Percentiles rank a stretch among this genome's conserved stretches.
These are phyloP conservation scores for Onychorhynchus coronatus DNA, from an alignment of 2,113 vertebrate genomes.

Conservation along the genomic window DNA sequence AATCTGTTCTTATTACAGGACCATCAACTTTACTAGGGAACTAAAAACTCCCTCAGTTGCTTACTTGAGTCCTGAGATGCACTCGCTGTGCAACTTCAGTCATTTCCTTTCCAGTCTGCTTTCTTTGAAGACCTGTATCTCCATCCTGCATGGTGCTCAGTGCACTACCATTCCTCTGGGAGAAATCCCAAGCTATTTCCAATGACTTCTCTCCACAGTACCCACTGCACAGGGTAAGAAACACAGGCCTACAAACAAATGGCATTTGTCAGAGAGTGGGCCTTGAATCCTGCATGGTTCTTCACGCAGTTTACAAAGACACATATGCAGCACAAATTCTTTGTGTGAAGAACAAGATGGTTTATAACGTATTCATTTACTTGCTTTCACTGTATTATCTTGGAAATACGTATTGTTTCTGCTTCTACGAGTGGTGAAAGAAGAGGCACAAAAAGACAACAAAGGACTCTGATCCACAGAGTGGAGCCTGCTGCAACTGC, in stretches of 20 bases:
- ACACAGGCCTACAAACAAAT: background rate
- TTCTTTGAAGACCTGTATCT: background rate
- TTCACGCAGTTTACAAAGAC: fast-evolving
- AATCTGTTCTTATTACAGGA: background rate
- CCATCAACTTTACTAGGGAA: background rate
- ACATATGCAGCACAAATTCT: fast-evolving
- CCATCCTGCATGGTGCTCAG: too few relatives aligned
- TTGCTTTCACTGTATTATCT: background rate
- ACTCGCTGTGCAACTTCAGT: fast-evolving
- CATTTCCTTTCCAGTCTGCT: background rate
- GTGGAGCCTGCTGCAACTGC: fast-evolving
- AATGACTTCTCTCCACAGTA: background rate
- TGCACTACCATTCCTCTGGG: background rate
- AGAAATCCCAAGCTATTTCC: background rate
- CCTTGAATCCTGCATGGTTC: fast-evolving
- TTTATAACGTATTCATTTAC: fast-evolving
- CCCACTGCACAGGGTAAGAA: background rate
- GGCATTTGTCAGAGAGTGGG: background rate
- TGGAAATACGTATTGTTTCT: background rate
- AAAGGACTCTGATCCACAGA: background rate
- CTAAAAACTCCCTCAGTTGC: background rate
- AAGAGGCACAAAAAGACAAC: background rate
- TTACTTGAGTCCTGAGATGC: background rate
- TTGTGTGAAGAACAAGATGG: background rate
- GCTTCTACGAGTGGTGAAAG: background rate